Evolutionary conservation across 2,113 vertebrate genomes (phyloP), one percentile per base, ranked within the genome.

Genomic region (Aviceda subcristata): DNA sequence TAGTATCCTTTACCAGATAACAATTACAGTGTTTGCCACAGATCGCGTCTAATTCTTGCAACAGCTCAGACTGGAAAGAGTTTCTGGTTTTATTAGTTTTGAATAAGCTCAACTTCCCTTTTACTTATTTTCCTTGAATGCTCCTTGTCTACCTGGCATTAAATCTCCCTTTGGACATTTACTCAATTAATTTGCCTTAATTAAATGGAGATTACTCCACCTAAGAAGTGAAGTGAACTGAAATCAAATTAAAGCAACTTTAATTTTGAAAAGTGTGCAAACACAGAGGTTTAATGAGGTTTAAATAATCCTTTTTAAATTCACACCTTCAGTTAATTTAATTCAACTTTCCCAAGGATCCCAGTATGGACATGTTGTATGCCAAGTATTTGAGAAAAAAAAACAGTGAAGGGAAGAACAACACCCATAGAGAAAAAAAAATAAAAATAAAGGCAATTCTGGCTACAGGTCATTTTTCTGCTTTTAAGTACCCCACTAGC

Each of bases 231-330:
- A 96, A 96, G 72, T 82, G 81, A 94, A 88, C 82, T 62, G 85
- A 95, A 97, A 93, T 92, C 82, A 96, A 96, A 97, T 97, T 92
- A 96, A 95, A 92, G 43, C 55, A 92, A 90, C 86, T 88, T 96
- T 71, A 79, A 95, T 93, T 92, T 84, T 81, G 43, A 91, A 36
- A 92, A 92, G 90, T 69, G 86, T 80, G 78, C 86, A 95, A 94
- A 96, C 90, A 92, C 81, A 71, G 64, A 86, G 26, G 55, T 80
- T 97, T 96, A 96, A 97, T 93, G 93, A 93, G 75, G 90, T 97
- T 96, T 96, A 97, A 95, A 88, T 93, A 97, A 97, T 93, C 96
- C 88, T 71, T 69, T 94, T 94, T 83, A 88, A 93, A 90, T 92
- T 90, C 92, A 93, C 95, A 95, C 95, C 88, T 96, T 90, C 14